These are phyloP conservation scores for Dasyprocta punctata DNA, from an alignment of 2,113 vertebrate species.

Conservation along the genomic window DNA sequence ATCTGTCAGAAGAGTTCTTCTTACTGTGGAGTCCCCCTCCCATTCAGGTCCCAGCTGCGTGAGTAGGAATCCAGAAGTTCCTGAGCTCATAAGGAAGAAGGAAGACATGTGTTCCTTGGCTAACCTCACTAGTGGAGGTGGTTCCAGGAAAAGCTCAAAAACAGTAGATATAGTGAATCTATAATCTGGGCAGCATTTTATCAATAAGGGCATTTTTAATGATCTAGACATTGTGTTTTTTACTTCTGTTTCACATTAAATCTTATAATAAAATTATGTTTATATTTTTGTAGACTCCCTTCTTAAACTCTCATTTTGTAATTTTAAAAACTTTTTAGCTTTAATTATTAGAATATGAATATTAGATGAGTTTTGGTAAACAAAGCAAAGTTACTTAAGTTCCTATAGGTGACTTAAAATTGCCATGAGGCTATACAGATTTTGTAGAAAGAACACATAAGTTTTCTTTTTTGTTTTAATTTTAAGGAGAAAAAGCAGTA, in stretches of 20 bases:
- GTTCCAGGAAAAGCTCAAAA: conserved; percentile 10
- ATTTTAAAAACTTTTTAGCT: neutral
- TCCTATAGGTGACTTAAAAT: neutral
- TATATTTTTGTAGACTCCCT: neutral
- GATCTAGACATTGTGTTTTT: neutral
- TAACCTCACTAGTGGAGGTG: neutral
- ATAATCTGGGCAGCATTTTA: neutral
- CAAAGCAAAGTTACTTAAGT: conserved; percentile 23
- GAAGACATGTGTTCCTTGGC: neutral
- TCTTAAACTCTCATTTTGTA: conserved; percentile 45
- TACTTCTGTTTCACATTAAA: neutral
- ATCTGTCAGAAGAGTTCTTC: neutral
- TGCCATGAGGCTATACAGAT: neutral
- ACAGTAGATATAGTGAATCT: neutral
- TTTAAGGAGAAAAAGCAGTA: too few relatives aligned
- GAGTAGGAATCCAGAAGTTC: neutral
- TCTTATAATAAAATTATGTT: neutral
- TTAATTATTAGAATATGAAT: conserved; percentile 46
- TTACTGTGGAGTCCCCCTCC: neutral
- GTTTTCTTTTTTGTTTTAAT: neutral
- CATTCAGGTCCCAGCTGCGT: neutral
- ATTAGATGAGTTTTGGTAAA: conserved; percentile 36
- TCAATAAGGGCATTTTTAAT: neutral
- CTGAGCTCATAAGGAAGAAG: neutral
- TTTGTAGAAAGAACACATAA: neutral